These are phyloP conservation scores for Plodia interpunctella DNA, from an alignment of 1,140 invertebrate genomes.

Conservation along the genomic window DNA sequence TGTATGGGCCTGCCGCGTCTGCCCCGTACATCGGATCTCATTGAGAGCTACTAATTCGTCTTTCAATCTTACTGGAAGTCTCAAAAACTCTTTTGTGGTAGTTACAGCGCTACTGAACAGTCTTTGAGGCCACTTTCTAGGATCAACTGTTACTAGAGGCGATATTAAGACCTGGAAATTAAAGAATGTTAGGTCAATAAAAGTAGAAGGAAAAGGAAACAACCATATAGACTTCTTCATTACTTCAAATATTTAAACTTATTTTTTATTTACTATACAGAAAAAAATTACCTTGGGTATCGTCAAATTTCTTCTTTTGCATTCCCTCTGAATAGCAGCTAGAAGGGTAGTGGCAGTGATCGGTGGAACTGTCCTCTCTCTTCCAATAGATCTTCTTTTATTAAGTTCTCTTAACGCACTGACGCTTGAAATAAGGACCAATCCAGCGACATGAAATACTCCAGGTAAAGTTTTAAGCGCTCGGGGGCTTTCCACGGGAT, in stretches of 20 bases:
- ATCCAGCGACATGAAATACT: conserved; percentile 78
- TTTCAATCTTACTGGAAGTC: conserved; percentile 40
- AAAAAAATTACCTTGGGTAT: conserved; percentile 51
- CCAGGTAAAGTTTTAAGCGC: conserved; percentile 80
- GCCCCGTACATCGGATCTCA: conserved; percentile 45
- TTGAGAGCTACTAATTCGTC: conserved; percentile 54
- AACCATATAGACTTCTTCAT: no score
- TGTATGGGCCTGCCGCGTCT: conserved; percentile 46
- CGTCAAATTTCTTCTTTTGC: conserved; percentile 68
- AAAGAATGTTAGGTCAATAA: no score
- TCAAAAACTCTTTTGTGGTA: conserved; percentile 34
- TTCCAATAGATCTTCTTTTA: conserved; percentile 45
- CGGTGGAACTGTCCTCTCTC: conserved; percentile 29
- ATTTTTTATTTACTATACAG: not conserved
- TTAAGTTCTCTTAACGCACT: conserved; percentile 79
- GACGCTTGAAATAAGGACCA: conserved; percentile 78
- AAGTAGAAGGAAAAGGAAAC: no score
- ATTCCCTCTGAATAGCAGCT: conserved; percentile 60
- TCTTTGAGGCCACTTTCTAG: conserved; percentile 61
- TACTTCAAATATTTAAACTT: no score
- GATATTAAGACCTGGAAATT: conserved; percentile 60
- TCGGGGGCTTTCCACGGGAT: conserved; percentile 84
- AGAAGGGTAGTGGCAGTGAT: conserved; percentile 45
- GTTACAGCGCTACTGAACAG: conserved; percentile 30
- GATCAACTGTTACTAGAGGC: conserved; percentile 61